Evolutionary conservation across 2,113 vertebrate species (phyloP).

Genomic region (Thalassarche chlororhynchos): DNA sequence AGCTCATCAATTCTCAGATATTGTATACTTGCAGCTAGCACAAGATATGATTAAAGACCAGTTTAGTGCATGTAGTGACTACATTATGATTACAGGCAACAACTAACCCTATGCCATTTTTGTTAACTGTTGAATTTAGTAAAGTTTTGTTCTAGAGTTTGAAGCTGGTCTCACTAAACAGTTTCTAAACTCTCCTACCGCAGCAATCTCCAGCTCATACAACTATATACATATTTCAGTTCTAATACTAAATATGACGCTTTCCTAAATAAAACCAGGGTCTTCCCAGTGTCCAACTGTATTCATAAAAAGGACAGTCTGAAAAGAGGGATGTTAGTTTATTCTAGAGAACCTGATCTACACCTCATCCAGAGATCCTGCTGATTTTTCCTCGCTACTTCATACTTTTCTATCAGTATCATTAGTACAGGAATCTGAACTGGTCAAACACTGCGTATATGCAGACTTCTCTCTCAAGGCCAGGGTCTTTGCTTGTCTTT

Average conservation of each 20-base stretch:
- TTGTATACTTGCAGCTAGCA: fast-evolving
- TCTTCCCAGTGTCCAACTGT: not conserved
- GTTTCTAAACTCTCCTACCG: not conserved
- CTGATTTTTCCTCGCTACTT: not conserved
- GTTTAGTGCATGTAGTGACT: not conserved
- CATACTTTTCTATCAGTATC: not conserved
- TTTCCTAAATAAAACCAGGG: not conserved
- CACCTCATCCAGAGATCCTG: not conserved
- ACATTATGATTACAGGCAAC: not conserved
- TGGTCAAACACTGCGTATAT: not conserved
- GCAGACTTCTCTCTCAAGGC: not conserved
- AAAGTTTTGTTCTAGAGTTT: not conserved
- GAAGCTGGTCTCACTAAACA: not conserved
- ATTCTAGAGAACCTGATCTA: not conserved
- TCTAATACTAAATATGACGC: not conserved
- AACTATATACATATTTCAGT: not conserved
- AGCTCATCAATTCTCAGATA: not conserved
- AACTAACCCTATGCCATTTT: not conserved
- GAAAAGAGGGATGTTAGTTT: not conserved
- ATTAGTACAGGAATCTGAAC: not conserved
- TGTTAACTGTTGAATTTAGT: not conserved
- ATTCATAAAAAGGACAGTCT: not conserved
- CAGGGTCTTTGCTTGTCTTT: slow-evolving; percentile 31
- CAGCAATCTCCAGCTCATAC: not conserved
- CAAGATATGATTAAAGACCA: not conserved